Percentiles rank a stretch among this genome's conserved stretches.
Evolutionary conservation across 2,888 invertebrate genomes (phyloP).

Genomic region (Drosophila ezoana): DNA sequence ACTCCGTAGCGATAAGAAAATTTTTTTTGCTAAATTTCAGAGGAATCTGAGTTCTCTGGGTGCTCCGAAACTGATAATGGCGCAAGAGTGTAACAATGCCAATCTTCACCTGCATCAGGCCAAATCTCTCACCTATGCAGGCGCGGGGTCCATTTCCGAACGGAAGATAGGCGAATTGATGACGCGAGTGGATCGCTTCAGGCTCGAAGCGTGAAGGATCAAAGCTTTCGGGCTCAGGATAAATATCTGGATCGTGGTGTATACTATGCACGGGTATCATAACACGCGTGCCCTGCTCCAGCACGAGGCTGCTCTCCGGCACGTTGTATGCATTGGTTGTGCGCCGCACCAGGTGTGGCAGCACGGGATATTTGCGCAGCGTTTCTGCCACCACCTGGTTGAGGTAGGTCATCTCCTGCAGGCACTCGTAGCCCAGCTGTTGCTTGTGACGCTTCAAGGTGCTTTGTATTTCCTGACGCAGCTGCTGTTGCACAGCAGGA

Average conservation of each 20-base stretch:
- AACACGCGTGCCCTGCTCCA: constrained; percentile 82
- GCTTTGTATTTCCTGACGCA: constrained; percentile 84
- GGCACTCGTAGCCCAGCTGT: constrained; percentile 85
- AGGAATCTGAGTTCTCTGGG: constrained; percentile 35
- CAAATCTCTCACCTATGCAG: constrained; percentile 83
- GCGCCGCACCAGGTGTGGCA: constrained; percentile 85
- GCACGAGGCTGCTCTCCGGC: constrained; percentile 84
- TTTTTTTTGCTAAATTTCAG: constrained; percentile 21
- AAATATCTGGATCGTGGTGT: constrained; percentile 86
- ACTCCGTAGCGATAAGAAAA: constrained; percentile 34
- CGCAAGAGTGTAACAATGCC: constrained; percentile 60
- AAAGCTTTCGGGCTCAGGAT: constrained; percentile 87
- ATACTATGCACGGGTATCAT: constrained; percentile 84
- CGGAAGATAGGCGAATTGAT: constrained; percentile 79
- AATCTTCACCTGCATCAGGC: constrained; percentile 77
- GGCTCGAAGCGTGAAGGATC: constrained; percentile 87
- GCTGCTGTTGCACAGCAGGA: constrained; percentile 84
- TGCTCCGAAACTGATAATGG: constrained; percentile 38
- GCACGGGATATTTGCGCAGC: constrained; percentile 86
- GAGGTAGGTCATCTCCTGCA: constrained; percentile 86
- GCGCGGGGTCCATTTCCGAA: constrained; percentile 83
- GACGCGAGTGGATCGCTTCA: constrained; percentile 86
- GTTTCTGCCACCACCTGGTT: constrained; percentile 85
- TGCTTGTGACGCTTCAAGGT: constrained; percentile 81
- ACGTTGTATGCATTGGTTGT: constrained; percentile 85